A percentile compares a stretch with the other conserved stretches of the same genome.
These are phyloP conservation scores for Pao palembangensis DNA, from an alignment of 2,113 vertebrate species.

Conservation along the genomic window DNA sequence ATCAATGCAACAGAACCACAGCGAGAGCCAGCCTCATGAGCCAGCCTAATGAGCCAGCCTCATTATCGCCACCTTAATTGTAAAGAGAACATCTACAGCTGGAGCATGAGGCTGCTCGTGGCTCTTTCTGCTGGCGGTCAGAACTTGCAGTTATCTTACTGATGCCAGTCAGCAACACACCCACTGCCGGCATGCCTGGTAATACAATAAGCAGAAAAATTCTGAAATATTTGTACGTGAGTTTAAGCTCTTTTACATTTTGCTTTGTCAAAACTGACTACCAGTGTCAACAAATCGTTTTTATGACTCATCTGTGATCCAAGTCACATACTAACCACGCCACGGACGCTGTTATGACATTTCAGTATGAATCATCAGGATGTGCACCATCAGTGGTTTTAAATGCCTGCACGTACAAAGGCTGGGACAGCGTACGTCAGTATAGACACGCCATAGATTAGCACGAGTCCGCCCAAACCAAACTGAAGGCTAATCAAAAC, in stretches of 20 bases:
- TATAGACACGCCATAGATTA: slow-evolving; percentile 55
- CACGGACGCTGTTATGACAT: slow-evolving; percentile 49
- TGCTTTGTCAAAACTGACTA: slow-evolving; percentile 24
- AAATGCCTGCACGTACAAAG: slow-evolving; percentile 42
- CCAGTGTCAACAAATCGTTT: slow-evolving; percentile 42
- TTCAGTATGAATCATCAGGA: slow-evolving; percentile 44
- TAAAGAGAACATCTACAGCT: too few relatives aligned
- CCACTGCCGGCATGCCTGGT: slow-evolving; percentile 10
- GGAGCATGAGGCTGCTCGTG: too few relatives aligned
- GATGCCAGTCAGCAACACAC: slow-evolving; percentile 11
- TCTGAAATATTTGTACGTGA: slow-evolving; percentile 6
- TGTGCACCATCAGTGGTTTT: slow-evolving; percentile 37
- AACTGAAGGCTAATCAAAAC: slow-evolving; percentile 50
- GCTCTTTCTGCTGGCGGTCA: too few relatives aligned
- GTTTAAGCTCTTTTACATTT: slow-evolving; percentile 14
- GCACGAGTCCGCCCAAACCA: slow-evolving; percentile 51
- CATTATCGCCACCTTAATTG: neutral
- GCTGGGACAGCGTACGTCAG: slow-evolving; percentile 34
- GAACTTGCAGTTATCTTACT: too few relatives aligned
- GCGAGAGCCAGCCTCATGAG: too few relatives aligned
- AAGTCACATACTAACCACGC: slow-evolving; percentile 25
- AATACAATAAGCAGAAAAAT: slow-evolving; percentile 13
- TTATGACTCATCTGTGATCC: slow-evolving; percentile 30
- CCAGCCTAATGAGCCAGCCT: too few relatives aligned
- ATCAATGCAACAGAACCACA: too few relatives aligned